Evolutionary conservation across 2,888 invertebrate genomes (phyloP).

Genomic region (Dastarcus helophoroides): DNA sequence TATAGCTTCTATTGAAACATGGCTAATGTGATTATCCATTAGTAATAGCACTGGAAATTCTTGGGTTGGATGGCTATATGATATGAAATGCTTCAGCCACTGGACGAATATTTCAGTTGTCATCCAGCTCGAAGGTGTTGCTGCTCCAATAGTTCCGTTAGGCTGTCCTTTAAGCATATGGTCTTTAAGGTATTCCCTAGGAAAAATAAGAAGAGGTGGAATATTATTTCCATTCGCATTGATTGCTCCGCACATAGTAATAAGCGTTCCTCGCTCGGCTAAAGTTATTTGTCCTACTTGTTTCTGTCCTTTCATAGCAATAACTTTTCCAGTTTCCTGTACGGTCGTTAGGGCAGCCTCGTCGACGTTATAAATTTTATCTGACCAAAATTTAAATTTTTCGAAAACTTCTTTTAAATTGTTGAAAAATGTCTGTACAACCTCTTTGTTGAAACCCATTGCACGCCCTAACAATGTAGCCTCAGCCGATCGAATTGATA

Average conservation of each 20-base stretch:
- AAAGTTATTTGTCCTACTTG: conserved; percentile 15
- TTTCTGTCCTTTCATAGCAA: conserved; percentile 14
- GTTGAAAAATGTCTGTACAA: conserved; percentile 11
- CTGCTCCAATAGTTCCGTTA: too few species aligned
- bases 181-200: conserved; percentile 2
- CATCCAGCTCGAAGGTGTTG: conserved; percentile 8
- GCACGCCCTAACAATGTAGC: conserved; percentile 3
- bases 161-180: not conserved
- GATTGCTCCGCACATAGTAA: conserved; percentile 10
- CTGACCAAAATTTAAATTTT: conserved; percentile 10
- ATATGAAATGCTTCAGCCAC: conserved; percentile 7
- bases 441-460: conserved; percentile 11
- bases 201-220: conserved; percentile 7
- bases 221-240: conserved; percentile 6
- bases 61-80: not conserved
- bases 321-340: conserved; percentile 13
- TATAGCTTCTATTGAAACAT: conserved; percentile 14
- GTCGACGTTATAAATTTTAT: conserved; percentile 12
- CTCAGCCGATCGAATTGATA: conserved; percentile 3
- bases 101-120: conserved; percentile 7
- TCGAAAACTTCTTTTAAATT: conserved; percentile 10
- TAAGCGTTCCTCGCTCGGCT: conserved; percentile 11
- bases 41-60: conserved; percentile 9
- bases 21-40: conserved; percentile 15
- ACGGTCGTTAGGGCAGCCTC: conserved; percentile 14